These are phyloP conservation scores for Hipparchia semele DNA, from an alignment of 2,888 invertebrate genomes.

Conservation along the genomic window DNA sequence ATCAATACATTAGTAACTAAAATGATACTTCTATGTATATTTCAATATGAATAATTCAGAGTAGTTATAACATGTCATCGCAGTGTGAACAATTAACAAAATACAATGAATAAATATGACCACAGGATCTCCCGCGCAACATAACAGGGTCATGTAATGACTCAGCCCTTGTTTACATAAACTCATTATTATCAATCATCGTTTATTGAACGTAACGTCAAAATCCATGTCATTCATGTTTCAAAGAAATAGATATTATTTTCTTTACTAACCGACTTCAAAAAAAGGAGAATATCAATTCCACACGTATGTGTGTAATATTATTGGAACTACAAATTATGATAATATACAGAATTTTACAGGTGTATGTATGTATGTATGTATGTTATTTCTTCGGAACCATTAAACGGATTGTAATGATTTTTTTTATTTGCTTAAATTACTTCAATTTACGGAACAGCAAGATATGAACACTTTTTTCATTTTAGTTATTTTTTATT, in stretches of 20 bases:
- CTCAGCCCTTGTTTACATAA: constrained; percentile 56
- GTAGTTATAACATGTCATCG: constrained; percentile 29
- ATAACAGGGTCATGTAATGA: constrained; percentile 55
- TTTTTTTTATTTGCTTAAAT: too few species aligned
- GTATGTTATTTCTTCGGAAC: too few species aligned
- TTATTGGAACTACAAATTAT: too few species aligned
- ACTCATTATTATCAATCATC: constrained; percentile 42
- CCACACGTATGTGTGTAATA: too few species aligned
- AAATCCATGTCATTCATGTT: constrained; percentile 24
- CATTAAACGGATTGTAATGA: too few species aligned
- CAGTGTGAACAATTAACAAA: constrained; percentile 42
- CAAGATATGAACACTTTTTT: too few species aligned
- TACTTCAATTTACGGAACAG: too few species aligned
- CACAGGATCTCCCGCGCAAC: constrained; percentile 44
- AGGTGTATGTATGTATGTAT: too few species aligned
- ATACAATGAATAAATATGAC: constrained; percentile 43
- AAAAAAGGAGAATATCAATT: too few species aligned
- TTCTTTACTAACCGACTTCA: not conserved
- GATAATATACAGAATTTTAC: too few species aligned
- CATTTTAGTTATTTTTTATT: too few species aligned
- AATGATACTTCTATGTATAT: not conserved
- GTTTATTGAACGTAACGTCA: constrained; percentile 31
- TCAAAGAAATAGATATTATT: constrained; percentile 14
- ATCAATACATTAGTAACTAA: not conserved
- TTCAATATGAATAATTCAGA: not conserved